phyloP scores from a whole-genome alignment of 1,140 invertebrate genomes.

The Anagrus nilaparvatae region DNA sequence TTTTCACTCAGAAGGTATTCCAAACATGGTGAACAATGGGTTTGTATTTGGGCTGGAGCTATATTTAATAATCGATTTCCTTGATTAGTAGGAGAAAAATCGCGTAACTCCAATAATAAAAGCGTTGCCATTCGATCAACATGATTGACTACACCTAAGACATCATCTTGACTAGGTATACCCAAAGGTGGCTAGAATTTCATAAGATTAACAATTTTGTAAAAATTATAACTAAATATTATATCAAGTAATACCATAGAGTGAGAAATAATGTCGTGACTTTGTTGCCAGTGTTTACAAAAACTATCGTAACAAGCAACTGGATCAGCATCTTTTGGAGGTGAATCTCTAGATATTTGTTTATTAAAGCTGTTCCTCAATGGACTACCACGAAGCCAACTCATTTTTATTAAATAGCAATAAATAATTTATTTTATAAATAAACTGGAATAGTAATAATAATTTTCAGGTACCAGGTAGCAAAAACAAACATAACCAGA shows the following conservation, averaged over 20 bases:
- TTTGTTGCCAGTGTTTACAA: conserved; percentile 90
- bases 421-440: too few species aligned
- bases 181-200: conserved; percentile 35
- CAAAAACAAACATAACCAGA: too few species aligned
- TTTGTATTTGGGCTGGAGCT: conserved; percentile 34
- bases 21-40: conserved; percentile 50
- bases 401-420: conserved; percentile 49
- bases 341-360: conserved; percentile 37
- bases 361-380: conserved; percentile 46
- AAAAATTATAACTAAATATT: neutral
- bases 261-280: conserved; percentile 68
- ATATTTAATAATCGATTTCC: conserved; percentile 17
- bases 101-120: conserved; percentile 69
- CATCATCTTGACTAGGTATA: conserved; percentile 64
- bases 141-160: conserved; percentile 82
- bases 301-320: conserved; percentile 85
- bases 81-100: conserved; percentile 29
- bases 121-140: conserved; percentile 85
- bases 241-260: conserved; percentile 43
- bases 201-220: neutral
- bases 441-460: too few species aligned
- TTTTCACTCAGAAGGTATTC: conserved; percentile 70
- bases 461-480: too few species aligned
- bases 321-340: conserved; percentile 54
- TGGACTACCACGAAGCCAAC: conserved; percentile 53